These are phyloP conservation scores for Gymnobelideus leadbeateri DNA, from an alignment of 2,113 vertebrate genomes.

Conservation along the genomic window DNA sequence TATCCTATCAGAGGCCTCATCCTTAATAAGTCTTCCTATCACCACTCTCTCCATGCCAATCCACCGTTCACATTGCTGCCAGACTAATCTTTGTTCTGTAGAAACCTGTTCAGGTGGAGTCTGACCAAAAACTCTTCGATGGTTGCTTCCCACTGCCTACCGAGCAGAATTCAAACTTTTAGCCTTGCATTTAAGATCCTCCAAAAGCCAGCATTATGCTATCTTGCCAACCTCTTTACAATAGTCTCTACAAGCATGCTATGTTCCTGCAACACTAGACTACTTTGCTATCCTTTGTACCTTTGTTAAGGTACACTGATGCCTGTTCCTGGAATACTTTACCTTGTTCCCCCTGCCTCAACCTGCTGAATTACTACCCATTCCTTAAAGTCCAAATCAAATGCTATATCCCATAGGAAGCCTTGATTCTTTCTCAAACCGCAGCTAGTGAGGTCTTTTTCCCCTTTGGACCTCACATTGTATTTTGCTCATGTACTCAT, in stretches of 20 bases:
- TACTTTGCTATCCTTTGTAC: background rate
- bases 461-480: background rate
- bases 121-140: background rate
- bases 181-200: background rate
- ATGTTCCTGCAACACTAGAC: background rate
- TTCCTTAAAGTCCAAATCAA: background rate
- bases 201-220: background rate
- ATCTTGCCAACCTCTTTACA: background rate
- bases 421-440: background rate
- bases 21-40: background rate
- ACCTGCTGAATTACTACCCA: background rate
- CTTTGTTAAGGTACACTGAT: background rate
- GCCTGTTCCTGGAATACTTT: background rate
- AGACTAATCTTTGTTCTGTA: background rate
- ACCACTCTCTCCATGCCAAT: background rate
- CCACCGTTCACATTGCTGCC: background rate
- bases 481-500: background rate
- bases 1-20: background rate
- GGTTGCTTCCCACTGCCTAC: background rate
- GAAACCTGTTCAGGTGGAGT: background rate
- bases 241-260: background rate
- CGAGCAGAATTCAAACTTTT: background rate
- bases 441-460: background rate
- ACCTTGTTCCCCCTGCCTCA: background rate
- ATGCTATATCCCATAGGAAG: background rate